Base-by-base conservation (phyloP, 2,888 invertebrate species). In the Crematogaster levior region DNA sequence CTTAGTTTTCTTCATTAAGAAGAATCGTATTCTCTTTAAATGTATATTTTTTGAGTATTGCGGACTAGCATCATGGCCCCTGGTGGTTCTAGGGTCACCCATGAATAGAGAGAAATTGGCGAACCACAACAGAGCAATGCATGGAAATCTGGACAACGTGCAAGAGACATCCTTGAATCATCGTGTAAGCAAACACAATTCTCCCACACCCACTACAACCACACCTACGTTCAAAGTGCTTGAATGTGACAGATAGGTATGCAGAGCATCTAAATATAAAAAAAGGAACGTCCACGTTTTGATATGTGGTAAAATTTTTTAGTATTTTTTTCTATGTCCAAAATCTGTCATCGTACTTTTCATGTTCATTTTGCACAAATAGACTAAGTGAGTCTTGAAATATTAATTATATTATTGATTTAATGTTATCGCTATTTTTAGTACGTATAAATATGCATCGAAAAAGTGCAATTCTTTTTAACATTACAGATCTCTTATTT, bases 21-120 rank as follows among this genome's bases (percentile, higher is more conserved):
- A n/a, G n/a, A 37, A 43, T 56, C 27, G 30, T 24, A 3, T 43
- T 80, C 48, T n/a, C n/a, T 53, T 46, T 80, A 58, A 37, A 46
- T n/a, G 34, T 30, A 72, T 27, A 1, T 51, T 43, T 37, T 68
- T 30, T 72, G 63, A 40, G 30, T 81, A 83, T 56, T 65, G 34
- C 53, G 68, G 73, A 83, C 24, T 84, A 46, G 70, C 56, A 21
- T 77, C 66, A 77, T 72, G 83, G 83, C 85, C 86, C 73, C 79
- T 91, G 91, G 91, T 93, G 91, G 88, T 94, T 94, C 87, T 92
- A 97, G 97, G 97, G 94, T 97, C 97, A 89, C 97, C 97, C 89
- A 97, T 97, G 95, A 97, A 97, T 96, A 97, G 96, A 95, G 97
- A 97, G 95, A 97, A 97, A 95, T 95, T 97, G 95, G 97, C 97